A percentile compares a stretch with the other conserved stretches of the same genome.
Evolutionary conservation across 2,888 invertebrate species (phyloP).

Genomic region (Mythimna ferrago): DNA sequence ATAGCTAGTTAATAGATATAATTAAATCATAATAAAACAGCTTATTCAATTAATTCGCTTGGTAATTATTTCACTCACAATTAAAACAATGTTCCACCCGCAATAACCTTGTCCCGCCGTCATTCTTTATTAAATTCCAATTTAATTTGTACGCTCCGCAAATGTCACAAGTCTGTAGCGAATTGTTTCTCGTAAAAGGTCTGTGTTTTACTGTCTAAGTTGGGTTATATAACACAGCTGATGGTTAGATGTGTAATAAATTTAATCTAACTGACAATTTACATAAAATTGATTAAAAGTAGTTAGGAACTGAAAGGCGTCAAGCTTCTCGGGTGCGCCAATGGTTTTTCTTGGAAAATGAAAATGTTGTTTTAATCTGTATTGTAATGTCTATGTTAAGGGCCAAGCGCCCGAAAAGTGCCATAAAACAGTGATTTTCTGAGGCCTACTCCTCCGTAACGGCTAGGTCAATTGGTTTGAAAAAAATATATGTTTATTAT

Average conservation of each 20-base stretch:
- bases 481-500: too few species aligned
- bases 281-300: neutral
- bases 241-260: neutral
- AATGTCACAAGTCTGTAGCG: constrained; percentile 31
- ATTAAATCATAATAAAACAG: neutral
- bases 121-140: constrained; percentile 41
- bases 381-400: too few species aligned
- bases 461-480: too few species aligned
- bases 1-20: neutral
- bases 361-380: neutral
- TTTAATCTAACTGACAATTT: constrained; percentile 3
- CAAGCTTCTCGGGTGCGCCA: too few species aligned
- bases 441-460: too few species aligned
- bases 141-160: constrained; percentile 44
- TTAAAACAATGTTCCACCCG: constrained; percentile 19
- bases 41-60: neutral
- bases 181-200: constrained; percentile 25
- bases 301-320: too few species aligned
- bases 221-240: constrained; percentile 6
- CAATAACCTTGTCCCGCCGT: constrained; percentile 29
- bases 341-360: neutral
- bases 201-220: constrained; percentile 23
- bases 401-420: too few species aligned
- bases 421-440: too few species aligned
- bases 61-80: constrained; percentile 22